These are phyloP conservation scores for Zaprionus obscuricornis DNA, from an alignment of 2,888 invertebrate species.

Conservation along the genomic window DNA sequence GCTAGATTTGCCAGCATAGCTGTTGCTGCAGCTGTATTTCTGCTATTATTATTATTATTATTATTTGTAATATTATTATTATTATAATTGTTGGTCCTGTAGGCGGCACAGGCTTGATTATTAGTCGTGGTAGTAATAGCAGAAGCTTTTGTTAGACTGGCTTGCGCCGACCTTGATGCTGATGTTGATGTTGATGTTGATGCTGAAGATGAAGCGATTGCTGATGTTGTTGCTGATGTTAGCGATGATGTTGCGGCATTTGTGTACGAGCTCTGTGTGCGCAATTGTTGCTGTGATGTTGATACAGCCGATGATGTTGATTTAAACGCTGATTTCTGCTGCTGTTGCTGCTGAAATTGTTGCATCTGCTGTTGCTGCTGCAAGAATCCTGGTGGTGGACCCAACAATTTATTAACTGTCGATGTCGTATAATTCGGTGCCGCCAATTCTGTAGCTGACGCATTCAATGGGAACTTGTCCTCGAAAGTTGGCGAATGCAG, in stretches of 20 bases:
- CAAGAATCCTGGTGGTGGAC: conserved; percentile 75
- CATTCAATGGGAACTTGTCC: conserved; percentile 79
- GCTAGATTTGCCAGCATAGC: conserved; percentile 47
- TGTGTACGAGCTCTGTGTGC: conserved; percentile 62
- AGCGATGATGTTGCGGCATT: conserved; percentile 47
- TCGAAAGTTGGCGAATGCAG: conserved; percentile 74
- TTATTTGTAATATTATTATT: too few relatives aligned
- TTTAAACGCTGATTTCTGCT: conserved; percentile 37
- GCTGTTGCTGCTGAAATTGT: conserved; percentile 41
- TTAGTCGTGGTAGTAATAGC: conserved; percentile 82
- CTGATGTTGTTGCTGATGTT: conserved; percentile 59
- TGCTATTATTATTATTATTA: conserved; percentile 58
- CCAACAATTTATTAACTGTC: conserved; percentile 67
- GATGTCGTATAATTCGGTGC: conserved; percentile 64
- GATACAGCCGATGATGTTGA: conserved; percentile 31
- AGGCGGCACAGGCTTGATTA: conserved; percentile 80
- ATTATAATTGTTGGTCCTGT: conserved; percentile 75
- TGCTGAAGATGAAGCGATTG: conserved; percentile 52
- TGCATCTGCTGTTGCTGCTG: conserved; percentile 60
- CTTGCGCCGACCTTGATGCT: conserved; percentile 66
- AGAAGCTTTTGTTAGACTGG: conserved; percentile 82
- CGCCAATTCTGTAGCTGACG: conserved; percentile 67
- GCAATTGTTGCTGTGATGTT: conserved; percentile 49
- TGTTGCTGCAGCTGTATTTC: conserved; percentile 9
- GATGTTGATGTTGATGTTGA: conserved; percentile 66